phyloP scores from a whole-genome alignment of 2,113 vertebrate genomes.

The Thalassarche chlororhynchos region DNA sequence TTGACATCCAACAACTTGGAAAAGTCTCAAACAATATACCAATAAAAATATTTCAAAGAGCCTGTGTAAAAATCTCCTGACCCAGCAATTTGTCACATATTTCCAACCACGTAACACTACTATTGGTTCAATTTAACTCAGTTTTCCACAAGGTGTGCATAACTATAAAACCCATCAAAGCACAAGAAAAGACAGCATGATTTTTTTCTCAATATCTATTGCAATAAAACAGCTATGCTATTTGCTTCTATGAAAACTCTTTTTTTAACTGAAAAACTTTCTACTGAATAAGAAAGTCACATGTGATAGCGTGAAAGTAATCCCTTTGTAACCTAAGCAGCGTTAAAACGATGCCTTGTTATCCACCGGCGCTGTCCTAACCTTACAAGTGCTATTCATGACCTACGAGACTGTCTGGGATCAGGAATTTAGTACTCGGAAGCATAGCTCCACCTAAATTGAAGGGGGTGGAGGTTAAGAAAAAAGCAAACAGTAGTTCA shows the following conservation, averaged over 20 bases:
- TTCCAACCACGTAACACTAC: not conserved
- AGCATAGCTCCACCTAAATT: not conserved
- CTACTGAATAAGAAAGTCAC: not conserved
- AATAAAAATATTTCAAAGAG: not conserved
- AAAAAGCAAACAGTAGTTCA: too few species aligned
- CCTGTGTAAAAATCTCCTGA: not conserved
- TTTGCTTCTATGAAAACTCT: not conserved
- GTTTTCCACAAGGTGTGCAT: not conserved
- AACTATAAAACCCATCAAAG: not conserved
- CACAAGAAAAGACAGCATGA: not conserved
- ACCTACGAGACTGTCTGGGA: too few species aligned
- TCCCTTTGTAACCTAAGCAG: not conserved
- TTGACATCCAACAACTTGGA: not conserved
- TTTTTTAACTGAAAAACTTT: not conserved
- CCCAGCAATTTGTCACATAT: not conserved
- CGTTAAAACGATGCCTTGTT: not conserved
- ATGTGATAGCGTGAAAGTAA: fast-evolving
- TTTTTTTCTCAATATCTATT: not conserved
- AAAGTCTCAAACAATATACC: not conserved
- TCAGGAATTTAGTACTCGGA: not conserved
- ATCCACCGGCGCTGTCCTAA: not conserved
- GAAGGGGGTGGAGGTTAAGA: too few species aligned
- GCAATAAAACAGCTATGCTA: not conserved
- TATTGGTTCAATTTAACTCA: not conserved
- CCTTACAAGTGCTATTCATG: not conserved